Evolutionary conservation across 2,113 vertebrate genomes (phyloP).

Genomic region (Vireo altiloquus): DNA sequence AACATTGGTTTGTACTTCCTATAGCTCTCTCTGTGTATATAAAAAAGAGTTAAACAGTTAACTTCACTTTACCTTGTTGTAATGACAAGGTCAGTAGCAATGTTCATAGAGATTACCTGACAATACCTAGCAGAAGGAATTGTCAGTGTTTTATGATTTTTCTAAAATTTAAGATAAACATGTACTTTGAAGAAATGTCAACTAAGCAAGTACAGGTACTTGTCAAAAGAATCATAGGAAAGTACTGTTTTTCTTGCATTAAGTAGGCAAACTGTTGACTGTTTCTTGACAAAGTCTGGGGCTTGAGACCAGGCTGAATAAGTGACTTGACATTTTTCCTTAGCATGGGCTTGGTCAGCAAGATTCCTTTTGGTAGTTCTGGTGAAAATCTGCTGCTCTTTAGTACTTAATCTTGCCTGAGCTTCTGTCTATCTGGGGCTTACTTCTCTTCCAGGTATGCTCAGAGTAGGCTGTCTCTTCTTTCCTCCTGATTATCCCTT

Average conservation of each 20-base stretch:
- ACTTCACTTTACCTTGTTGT: background rate
- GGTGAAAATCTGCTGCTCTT: background rate
- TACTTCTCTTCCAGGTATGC: background rate
- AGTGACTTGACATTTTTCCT: background rate
- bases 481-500: background rate
- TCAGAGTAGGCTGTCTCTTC: background rate
- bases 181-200: background rate
- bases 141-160: background rate
- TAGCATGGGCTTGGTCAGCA: background rate
- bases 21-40: fast-evolving
- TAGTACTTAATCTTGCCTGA: background rate
- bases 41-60: background rate
- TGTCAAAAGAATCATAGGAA: background rate
- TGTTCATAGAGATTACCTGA: background rate
- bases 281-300: background rate
- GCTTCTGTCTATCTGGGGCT: background rate
- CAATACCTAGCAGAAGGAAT: background rate
- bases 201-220: background rate
- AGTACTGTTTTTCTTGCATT: background rate
- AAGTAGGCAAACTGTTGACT: background rate
- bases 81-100: background rate
- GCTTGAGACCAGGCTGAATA: background rate
- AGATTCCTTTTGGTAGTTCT: background rate
- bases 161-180: background rate
- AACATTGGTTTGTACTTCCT: background rate